Evolutionary conservation across 2,113 vertebrate species (phyloP), one percentile per base, ranked within the genome.

Genomic region (Bos javanicus): DNA sequence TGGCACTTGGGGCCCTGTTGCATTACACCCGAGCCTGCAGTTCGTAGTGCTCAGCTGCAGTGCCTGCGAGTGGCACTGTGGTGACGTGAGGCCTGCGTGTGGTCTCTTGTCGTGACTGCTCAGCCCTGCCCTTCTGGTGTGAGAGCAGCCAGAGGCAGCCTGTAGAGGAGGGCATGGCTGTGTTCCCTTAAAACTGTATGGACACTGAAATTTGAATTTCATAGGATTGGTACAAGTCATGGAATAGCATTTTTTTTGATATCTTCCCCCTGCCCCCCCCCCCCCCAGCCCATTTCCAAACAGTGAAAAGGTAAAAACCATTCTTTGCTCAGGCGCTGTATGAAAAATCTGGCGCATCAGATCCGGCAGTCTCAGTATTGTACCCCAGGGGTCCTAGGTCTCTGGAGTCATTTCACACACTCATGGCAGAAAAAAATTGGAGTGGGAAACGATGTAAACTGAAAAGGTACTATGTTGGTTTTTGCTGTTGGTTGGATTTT

Each of bases 71-170:
- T 62, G 59, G 59, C 28, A 30, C 59, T 62, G 26, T 60, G 30
- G n/a, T 2, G 19, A 17, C 3, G 25, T 6, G 43, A 33, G 59
- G n/a, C 12, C 39, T 10, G 2, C n/a, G 2, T 3, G 28, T n/a
- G 80, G 80, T 23, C 15, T 52, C 46, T 30, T 64, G 33, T 64
- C 62, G 3, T 6, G 21, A 11, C 15, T 39, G 6, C 50, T 19
- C 36, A 33, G 3, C 60, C 16, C 91, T n/a, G 50, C 28, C 50
- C 39, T n/a, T 14, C 3, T 23, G 2, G 4, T 9, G 17, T 84
- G 60, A 71, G 28, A 84, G 50, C 62, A 17, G 36, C 50, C 50
- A 28, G 81, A n/a, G 50, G 6, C 19, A 1, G 25, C 1, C n/a
- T 39, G 12, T 33, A 1, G 21, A 15, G 39, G 21, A 8, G 1